These are phyloP conservation scores for Syrmaticus mikado DNA, from an alignment of 2,113 vertebrate species.

Conservation along the genomic window DNA sequence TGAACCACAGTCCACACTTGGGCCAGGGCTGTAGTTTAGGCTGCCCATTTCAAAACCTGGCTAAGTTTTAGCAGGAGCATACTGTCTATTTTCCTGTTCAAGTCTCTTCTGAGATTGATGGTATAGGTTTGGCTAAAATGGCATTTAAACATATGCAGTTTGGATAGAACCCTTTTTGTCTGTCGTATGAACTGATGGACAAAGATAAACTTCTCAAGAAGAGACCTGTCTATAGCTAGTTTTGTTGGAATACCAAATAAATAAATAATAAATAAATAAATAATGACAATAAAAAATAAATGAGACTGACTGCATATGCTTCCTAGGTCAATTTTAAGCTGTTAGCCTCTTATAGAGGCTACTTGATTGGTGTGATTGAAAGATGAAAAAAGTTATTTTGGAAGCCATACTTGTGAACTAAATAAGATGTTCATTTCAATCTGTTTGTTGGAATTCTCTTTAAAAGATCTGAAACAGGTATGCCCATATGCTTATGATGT, in stretches of 20 bases:
- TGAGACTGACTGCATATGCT: neutral
- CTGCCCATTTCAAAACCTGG: neutral
- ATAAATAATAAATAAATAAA: neutral
- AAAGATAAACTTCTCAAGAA: neutral
- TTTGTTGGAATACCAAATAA: neutral
- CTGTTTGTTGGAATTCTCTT: neutral
- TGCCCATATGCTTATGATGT: rapidly evolving
- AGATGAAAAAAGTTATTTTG: neutral
- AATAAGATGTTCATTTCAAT: neutral
- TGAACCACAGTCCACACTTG: neutral
- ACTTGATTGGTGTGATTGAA: neutral
- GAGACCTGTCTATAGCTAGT: neutral
- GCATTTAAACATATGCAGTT: neutral
- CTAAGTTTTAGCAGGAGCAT: neutral
- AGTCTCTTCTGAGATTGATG: neutral
- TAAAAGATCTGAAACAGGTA: neutral
- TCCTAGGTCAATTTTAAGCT: neutral
- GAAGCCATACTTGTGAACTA: neutral
- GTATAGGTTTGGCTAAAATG: neutral
- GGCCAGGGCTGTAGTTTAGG: neutral
- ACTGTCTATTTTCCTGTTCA: neutral
- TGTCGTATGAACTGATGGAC: neutral
- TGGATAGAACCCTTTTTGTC: neutral
- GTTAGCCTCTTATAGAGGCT: neutral
- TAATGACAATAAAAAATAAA: neutral